Evolutionary conservation across 2,113 vertebrate genomes (phyloP), one percentile per base, ranked within the genome.

Genomic region (Callocephalon fimbriatum): DNA sequence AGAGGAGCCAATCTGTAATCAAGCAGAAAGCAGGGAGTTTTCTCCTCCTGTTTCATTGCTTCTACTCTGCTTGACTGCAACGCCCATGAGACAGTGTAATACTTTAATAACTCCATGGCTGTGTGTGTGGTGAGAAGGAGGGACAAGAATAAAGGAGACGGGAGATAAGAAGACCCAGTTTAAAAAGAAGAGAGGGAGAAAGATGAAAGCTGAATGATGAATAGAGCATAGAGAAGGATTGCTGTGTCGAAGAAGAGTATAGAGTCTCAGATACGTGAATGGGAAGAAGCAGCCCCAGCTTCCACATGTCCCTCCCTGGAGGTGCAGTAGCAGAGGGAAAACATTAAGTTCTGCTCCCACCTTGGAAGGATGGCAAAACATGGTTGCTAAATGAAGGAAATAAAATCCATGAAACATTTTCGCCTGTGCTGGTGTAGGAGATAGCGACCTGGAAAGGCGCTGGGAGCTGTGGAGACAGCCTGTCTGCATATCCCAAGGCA

Each of bases 231-330:
- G 56, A 32, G 42, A 90, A 87, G 51, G 32, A 26, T 19, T 66
- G 37, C 48, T 0, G 0, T 14, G 2, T 58, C 37, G 37, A 45
- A 68, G 37, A 68, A 50, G 15, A 66, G 35, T 14, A 6, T 2
- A 31, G 42, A 21, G 15, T 72, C 51, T 70, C 40, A 10, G 58
- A n/a, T 11, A 38, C 5, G 1, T 23, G 29, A 66, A 74, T 45
- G 45, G 32, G 27, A 62, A 53, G 50, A 53, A 83, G 67, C 58
- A 80, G 54, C 54, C 62, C 42, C 79, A 40, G 54, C 37, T 90
- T 76, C 38, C 35, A 32, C 18, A 10, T 0, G 1, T 68, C 9
- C 26, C 44, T 76, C n/a, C 48, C 25, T 45, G 63, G 20, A 85
- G 15, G 32, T n/a, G 53, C 22, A 25, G 67, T 12, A 72, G 18